Evolutionary conservation across 2,797 vertebrate genomes (phyloP), one percentile per base, ranked within the genome.

Genomic region (Coilia nasus): DNA sequence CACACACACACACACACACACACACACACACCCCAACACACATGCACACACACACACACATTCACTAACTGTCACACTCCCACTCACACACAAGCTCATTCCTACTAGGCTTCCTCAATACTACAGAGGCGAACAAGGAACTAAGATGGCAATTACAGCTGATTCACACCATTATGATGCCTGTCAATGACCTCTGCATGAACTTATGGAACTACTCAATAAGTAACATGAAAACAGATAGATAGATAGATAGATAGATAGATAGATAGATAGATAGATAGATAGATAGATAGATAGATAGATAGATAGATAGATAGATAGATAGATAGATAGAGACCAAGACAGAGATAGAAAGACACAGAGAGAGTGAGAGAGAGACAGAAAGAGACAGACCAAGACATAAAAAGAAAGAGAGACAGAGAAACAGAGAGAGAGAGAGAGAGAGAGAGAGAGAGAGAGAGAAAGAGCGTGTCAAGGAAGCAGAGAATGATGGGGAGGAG

Each of bases 341-440:
- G 46, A 47, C 46, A 47, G 46, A 47, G 46, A 47, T 3, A 47
- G 46, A 47, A 10, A 47, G 46, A 47, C 4, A 47, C 4, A 47
- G 46, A 47, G 46, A 47, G 46, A 47, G 21, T 9, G 46, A 67
- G 19, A 67, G 19, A 67, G 19, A 67, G 19, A 67, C 4, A 47
- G 46, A 47, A 10, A 47, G 46, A 47, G 46, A 47, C 4, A 47
- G 46, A 47, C 4, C 3, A 10, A 47, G 46, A 47, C 4, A 47
- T 3, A 47, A 10, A 47, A 12, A 31, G 64, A 31, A 1, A 75
- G 71, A 81, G 83, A 86, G 89, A 92, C 89, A 94, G 91, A 92
- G 88, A 92, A 83, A 91, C 91, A 46, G 67, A 28, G 83, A 28
- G 80, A 84, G 57, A 81, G 64, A 23, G 10, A 31, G 17, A 28